Percentiles rank a stretch among this genome's conserved stretches.
These are phyloP conservation scores for Oedothorax gibbosus DNA, from an alignment of 1,140 invertebrate genomes.

Conservation along the genomic window DNA sequence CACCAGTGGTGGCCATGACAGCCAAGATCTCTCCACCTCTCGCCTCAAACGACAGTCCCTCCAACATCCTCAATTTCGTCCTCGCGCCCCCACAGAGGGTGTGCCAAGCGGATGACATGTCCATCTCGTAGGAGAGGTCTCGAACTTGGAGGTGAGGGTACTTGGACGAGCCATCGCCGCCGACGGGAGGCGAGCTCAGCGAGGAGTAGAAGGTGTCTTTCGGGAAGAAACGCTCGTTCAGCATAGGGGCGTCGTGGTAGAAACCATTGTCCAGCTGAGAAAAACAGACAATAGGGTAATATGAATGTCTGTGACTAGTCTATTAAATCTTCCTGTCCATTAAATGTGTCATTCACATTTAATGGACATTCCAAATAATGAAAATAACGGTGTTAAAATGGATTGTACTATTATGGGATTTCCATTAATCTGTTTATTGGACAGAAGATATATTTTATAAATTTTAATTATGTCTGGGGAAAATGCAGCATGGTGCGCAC, in stretches of 20 bases:
- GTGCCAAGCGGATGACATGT: constrained; percentile 67
- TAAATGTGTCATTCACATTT: no score
- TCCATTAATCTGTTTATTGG: no score
- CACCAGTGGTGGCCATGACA: constrained; percentile 82
- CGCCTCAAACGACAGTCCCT: constrained; percentile 83
- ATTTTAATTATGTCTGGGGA: no score
- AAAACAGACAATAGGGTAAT: neutral
- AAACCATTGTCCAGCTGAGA: constrained; percentile 45
- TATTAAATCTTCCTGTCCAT: no score
- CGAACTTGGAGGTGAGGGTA: constrained; percentile 78
- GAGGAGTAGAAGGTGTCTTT: constrained; percentile 61
- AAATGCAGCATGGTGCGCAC: no score
- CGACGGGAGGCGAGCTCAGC: constrained; percentile 44
- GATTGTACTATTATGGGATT: no score
- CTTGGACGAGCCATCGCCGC: constrained; percentile 60
- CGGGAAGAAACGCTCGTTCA: constrained; percentile 63
- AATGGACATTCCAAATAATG: no score
- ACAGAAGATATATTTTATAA: no score
- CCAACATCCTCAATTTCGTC: constrained; percentile 71
- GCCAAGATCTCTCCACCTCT: constrained; percentile 90
- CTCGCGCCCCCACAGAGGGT: constrained; percentile 65
- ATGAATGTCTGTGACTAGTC: neutral
- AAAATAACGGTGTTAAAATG: no score
- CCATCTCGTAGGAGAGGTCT: constrained; percentile 70
- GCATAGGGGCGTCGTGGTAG: constrained; percentile 50